Base-by-base conservation (phyloP, 1,140 invertebrate species). In the Papilio xuthus region DNA sequence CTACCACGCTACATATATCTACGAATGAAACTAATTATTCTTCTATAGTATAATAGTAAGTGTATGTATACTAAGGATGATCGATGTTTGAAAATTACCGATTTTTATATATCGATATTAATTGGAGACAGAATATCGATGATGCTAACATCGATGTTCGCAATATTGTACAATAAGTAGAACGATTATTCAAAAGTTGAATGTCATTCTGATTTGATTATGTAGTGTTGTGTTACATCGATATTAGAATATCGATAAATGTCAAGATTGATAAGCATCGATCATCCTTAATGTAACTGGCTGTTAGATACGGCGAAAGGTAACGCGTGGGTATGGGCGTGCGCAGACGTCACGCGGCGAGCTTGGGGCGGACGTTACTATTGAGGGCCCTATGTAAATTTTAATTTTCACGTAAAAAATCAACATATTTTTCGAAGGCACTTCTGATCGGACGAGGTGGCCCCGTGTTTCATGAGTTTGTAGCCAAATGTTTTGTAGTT, bases 361-460 rank as follows among this genome's bases (percentile, higher is more conserved):
- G 94, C 95, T 95, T 95, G 95, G 95, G 95, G 95, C 95, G 91
- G 94, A 90, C 94, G 95, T 96, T 95, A 96, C 96, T 97, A 97
- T 97, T 96, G 96, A 96, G 96, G 96, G 96, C 96, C 96, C 95
- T 94, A 95, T 96, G 95, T 95, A 95, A 96, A 96, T 94, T 32
- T 95, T 96, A 93, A 94, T 94, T 95, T 95, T 96, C 96, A 96
- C 95, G 96, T 97, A 97, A 96, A 97, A 97, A 96, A 96, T 96
- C 95, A 96, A 97, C 96, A 96, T 96, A 72, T 72, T 72, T 95
- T 95, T 95, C 96, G 96, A 97, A 97, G 96, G 96, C 96, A 97
- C 96, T 97, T 97, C 96, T 96, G 96, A 96, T 96, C 96, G 96
- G 96, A 97, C 96, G 96, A 97, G 96, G 95, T 96, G 96, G 96